phyloP scores from a whole-genome alignment of 30 jellyfish, hydroid and myxozoan genomes.

The Aurelia sp. region DNA sequence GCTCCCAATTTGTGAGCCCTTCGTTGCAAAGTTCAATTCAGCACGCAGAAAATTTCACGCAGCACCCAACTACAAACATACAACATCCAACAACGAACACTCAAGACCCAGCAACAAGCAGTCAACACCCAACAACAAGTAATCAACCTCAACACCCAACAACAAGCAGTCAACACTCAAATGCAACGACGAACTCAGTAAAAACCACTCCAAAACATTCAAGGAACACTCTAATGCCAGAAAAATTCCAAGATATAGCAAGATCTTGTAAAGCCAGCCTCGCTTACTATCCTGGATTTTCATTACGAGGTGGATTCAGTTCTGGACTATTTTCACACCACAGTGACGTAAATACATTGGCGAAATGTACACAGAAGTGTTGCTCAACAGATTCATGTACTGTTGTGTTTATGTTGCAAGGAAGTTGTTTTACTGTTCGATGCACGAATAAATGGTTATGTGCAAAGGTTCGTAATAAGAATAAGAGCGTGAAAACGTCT shows the following conservation, averaged over 20 bases:
- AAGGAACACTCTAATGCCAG: slow-evolving; percentile 3
- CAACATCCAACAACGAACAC: no score
- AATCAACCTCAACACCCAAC: no score
- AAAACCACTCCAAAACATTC: no score
- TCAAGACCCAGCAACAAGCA: no score
- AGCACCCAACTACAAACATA: no score
- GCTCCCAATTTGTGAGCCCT: no score
- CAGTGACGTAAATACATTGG: slow-evolving; percentile 43
- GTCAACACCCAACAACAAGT: no score
- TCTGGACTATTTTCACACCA: slow-evolving; percentile 81
- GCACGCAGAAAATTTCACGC: no score
- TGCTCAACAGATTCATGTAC: slow-evolving; percentile 75
- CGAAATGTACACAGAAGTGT: slow-evolving; percentile 74
- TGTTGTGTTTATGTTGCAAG: slow-evolving; percentile 65
- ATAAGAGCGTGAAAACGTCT: slow-evolving; percentile 29
- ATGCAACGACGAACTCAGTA: no score
- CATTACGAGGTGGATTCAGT: slow-evolving; percentile 85
- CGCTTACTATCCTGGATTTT: slow-evolving; percentile 35
- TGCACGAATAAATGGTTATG: slow-evolving; percentile 76
- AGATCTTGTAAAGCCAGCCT: slow-evolving; percentile 62
- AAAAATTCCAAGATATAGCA: slow-evolving; percentile 34
- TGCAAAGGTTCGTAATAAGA: slow-evolving; percentile 59
- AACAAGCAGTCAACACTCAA: no score
- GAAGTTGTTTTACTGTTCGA: slow-evolving; percentile 74
- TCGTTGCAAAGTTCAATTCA: no score